phyloP scores from a whole-genome alignment of 2,797 vertebrate genomes.

The Sebastes nivosus region DNA sequence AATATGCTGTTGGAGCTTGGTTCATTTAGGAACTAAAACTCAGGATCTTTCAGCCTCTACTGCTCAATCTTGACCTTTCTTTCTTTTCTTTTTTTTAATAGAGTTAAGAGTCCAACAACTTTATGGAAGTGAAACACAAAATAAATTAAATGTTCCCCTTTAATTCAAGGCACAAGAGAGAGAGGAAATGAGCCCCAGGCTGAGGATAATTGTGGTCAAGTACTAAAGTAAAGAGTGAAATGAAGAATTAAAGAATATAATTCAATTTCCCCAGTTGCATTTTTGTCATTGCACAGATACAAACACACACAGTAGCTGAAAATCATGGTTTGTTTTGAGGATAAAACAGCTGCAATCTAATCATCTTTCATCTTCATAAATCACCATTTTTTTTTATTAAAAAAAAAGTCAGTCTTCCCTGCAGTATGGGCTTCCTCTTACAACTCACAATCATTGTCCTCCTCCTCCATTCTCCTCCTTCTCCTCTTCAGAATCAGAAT shows the following conservation, averaged over 20 bases:
- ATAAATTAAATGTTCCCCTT: background rate
- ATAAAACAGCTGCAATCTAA: no score
- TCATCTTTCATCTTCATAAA: no score
- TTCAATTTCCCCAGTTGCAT: rapidly evolving
- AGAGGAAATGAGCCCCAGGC: no score
- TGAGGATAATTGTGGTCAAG: background rate
- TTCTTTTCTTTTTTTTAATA: background rate
- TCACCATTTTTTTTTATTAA: background rate
- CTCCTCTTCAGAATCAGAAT: no score
- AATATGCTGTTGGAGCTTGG: background rate
- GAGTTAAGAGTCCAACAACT: background rate
- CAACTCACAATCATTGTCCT: background rate
- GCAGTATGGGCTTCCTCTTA: background rate
- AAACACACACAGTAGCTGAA: no score
- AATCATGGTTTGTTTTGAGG: no score
- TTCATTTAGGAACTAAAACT: background rate
- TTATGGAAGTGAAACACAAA: background rate
- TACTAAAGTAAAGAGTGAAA: background rate
- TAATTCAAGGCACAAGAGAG: no score
- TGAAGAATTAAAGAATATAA: background rate
- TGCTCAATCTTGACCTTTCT: background rate
- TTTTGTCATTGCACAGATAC: no score
- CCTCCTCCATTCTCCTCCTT: background rate
- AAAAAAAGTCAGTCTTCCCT: background rate
- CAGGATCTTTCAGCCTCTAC: background rate